Conservation (phyloP, 2,797 vertebrate species). For the Sebastes hubbsi region DNA sequence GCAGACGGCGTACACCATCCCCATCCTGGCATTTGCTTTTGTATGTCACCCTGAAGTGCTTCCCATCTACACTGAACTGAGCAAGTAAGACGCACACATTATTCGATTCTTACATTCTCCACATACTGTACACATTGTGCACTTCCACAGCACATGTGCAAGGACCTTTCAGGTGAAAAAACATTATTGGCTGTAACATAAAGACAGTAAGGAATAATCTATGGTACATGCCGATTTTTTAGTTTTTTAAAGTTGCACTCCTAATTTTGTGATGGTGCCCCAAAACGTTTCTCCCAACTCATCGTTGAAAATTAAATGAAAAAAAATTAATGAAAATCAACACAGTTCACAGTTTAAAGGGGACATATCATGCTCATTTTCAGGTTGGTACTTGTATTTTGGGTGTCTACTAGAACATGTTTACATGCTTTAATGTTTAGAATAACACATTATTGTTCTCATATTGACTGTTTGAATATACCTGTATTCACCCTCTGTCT, state of each 20-base stretch:
- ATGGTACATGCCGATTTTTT: neutral
- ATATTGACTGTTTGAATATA: too few relatives aligned
- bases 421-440: too few relatives aligned
- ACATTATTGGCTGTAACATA: neutral
- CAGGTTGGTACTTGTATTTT: too few relatives aligned
- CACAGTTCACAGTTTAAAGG: neutral
- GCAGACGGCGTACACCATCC: constrained; percentile 94
- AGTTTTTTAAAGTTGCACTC: neutral
- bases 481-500: too few relatives aligned
- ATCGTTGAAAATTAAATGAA: neutral
- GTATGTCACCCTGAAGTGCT: constrained; percentile 96
- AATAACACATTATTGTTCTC: too few relatives aligned
- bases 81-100: constrained; percentile 71
- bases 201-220: neutral
- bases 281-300: too few relatives aligned
- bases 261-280: neutral
- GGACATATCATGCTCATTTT: too few relatives aligned
- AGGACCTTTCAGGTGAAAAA: neutral
- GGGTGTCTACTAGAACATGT: too few relatives aligned
- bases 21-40: constrained; percentile 94
- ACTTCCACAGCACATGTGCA: neutral
- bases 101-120: neutral
- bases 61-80: constrained; percentile 95
- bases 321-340: too few relatives aligned
- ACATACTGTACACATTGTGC: neutral